Evolutionary conservation across 2,113 vertebrate species (phyloP).

Genomic region (Scytalopus superciliaris): DNA sequence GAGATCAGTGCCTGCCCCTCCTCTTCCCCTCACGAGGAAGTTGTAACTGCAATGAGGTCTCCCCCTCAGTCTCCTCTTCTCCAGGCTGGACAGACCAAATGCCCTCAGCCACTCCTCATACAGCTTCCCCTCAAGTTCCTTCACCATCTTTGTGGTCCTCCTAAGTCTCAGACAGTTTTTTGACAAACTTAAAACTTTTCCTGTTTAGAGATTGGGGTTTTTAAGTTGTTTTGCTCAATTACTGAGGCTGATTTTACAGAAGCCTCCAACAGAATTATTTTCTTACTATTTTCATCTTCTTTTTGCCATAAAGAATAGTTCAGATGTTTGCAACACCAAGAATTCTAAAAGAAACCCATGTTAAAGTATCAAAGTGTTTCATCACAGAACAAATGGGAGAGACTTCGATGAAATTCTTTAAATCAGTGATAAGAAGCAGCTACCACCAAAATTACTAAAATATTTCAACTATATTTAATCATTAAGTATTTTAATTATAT

Average conservation of each 20-base stretch:
- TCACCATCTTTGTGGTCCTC: neutral
- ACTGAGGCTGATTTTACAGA: neutral
- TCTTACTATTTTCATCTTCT: neutral
- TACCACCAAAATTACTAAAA: neutral
- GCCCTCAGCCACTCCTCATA: rapidly evolving
- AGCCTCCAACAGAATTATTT: neutral
- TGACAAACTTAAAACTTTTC: neutral
- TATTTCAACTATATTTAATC: neutral
- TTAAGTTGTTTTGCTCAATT: neutral
- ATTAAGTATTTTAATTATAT: neutral
- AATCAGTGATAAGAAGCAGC: neutral
- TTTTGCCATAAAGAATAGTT: neutral
- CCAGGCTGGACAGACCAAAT: neutral
- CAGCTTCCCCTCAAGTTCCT: neutral
- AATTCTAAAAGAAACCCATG: neutral
- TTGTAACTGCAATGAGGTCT: neutral
- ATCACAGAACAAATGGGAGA: neutral
- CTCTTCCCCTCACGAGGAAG: rapidly evolving
- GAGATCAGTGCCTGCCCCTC: neutral
- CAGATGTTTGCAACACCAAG: neutral
- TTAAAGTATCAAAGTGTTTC: neutral
- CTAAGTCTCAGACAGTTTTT: neutral
- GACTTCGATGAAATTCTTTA: neutral
- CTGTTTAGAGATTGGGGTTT: neutral
- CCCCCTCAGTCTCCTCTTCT: neutral